These are phyloP conservation scores for Dendrocincla tyrannina DNA, from an alignment of 2,797 vertebrate species.

Conservation along the genomic window DNA sequence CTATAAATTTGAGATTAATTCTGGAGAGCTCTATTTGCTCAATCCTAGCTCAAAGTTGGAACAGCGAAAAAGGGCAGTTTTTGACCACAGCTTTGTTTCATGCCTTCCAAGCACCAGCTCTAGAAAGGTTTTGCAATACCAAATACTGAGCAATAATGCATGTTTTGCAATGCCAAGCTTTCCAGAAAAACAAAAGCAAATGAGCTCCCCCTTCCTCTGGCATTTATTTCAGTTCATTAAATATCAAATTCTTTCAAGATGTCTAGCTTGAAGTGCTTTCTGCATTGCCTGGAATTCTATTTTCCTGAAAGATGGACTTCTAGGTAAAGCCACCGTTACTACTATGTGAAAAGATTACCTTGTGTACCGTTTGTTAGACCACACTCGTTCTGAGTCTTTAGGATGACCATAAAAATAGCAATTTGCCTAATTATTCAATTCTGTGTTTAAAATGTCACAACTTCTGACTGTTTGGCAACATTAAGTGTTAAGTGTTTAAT, in stretches of 20 bases:
- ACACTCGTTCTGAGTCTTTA: background rate
- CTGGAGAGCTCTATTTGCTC: background rate
- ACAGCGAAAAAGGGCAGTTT: background rate
- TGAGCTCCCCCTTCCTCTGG: background rate
- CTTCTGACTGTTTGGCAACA: background rate
- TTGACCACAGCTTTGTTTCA: background rate
- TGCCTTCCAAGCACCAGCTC: background rate
- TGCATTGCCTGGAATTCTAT: background rate
- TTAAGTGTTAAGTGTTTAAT: background rate
- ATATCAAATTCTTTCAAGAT: background rate
- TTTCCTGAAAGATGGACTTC: background rate
- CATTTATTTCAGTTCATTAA: background rate
- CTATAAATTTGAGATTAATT: background rate
- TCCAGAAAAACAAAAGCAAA: background rate
- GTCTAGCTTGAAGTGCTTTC: background rate
- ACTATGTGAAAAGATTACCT: background rate
- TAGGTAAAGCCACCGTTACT: background rate
- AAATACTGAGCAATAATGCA: background rate
- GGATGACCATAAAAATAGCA: background rate
- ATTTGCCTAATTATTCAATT: background rate
- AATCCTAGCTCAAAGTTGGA: background rate
- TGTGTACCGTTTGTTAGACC: background rate
- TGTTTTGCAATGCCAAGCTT: background rate
- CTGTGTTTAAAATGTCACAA: background rate
- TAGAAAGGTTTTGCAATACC: background rate